Evolutionary conservation across 35 echinoderm and acorn worm genomes (phyloP).

Genomic region (Strongylocentrotus purpuratus): DNA sequence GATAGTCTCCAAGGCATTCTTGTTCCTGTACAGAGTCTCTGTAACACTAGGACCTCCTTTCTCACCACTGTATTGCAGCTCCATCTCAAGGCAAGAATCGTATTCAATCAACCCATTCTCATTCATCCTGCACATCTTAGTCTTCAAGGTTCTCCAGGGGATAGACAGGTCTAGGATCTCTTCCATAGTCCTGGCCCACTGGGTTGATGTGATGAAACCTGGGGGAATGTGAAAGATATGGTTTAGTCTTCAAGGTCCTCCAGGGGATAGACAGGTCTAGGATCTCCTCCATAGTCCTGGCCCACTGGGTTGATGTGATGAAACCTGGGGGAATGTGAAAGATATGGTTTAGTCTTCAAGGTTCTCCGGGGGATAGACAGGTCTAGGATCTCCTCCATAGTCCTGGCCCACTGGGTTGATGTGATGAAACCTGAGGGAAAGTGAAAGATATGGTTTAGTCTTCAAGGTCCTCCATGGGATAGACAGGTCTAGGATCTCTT

Average conservation of each 20-base stretch:
- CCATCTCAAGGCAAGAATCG: constrained; percentile 78
- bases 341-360: constrained; percentile 32
- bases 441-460: too few species aligned
- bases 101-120: constrained; percentile 79
- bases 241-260: constrained; percentile 67
- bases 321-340: constrained; percentile 48
- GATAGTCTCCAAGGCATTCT: constrained; percentile 90
- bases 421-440: constrained; percentile 22
- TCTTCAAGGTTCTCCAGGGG: constrained; percentile 83
- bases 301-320: constrained; percentile 86
- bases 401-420: constrained; percentile 79
- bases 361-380: constrained; percentile 82
- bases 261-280: constrained; percentile 82
- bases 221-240: too few species aligned
- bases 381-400: constrained; percentile 79
- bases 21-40: constrained; percentile 90
- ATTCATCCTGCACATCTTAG: constrained; percentile 65
- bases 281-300: constrained; percentile 80
- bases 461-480: constrained; percentile 82
- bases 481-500: constrained; percentile 68
- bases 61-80: constrained; percentile 58
- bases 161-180: constrained; percentile 72
- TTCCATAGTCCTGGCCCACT: constrained; percentile 94
- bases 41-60: constrained; percentile 83
- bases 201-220: constrained; percentile 81